Evolutionary conservation across 2,113 vertebrate genomes (phyloP).

Genomic region (Emydura subglobosa): DNA sequence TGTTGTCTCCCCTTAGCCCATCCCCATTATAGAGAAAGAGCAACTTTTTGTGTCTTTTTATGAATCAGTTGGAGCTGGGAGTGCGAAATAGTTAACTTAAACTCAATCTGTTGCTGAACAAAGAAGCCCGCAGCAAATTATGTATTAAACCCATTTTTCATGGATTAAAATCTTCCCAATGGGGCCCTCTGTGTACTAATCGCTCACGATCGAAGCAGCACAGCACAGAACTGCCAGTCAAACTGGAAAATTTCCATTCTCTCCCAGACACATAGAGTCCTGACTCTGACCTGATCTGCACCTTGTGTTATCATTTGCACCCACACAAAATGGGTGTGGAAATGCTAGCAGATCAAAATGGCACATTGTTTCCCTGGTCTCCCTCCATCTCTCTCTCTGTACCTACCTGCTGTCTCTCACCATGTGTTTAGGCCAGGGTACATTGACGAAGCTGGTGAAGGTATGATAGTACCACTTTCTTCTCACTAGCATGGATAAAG

Average conservation of each 20-base stretch:
- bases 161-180: constrained; percentile 63
- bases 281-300: not conserved
- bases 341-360: not conserved
- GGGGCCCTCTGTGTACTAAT: constrained; percentile 16
- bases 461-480: not conserved
- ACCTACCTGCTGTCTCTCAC: not conserved
- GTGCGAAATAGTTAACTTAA: constrained; percentile 68
- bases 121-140: constrained; percentile 61
- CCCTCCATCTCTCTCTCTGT: not conserved
- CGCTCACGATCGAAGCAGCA: not conserved
- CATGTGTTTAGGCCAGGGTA: not conserved
- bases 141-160: constrained; percentile 80
- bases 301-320: not conserved
- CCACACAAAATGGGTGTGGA: not conserved
- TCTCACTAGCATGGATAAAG: not conserved
- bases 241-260: not conserved
- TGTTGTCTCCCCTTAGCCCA: constrained; percentile 5
- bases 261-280: not conserved
- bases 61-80: constrained; percentile 62
- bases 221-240: not conserved
- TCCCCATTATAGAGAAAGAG: not conserved
- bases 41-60: constrained; percentile 43
- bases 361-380: not conserved
- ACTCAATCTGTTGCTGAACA: constrained; percentile 68
- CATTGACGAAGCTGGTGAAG: not conserved